These are phyloP conservation scores for Pionites leucogaster DNA, from an alignment of 2,113 vertebrate genomes.

Conservation along the genomic window DNA sequence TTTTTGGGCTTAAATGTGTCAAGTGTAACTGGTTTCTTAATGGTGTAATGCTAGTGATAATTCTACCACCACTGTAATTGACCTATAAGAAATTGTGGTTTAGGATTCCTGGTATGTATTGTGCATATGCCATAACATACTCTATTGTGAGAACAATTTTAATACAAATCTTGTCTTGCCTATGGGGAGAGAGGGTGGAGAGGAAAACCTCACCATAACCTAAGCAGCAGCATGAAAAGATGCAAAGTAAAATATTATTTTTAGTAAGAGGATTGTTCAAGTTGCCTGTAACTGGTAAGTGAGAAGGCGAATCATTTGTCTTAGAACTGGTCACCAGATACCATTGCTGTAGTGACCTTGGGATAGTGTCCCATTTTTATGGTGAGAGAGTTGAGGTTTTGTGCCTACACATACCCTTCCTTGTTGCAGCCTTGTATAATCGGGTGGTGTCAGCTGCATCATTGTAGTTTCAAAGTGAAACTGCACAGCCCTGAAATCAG, in stretches of 20 bases:
- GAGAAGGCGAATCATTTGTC: background rate
- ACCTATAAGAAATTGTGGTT: background rate
- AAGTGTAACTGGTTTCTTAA: background rate
- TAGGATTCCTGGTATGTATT: background rate
- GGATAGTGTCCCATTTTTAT: background rate
- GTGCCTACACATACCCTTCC: background rate
- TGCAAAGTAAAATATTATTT: background rate
- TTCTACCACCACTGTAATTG: background rate
- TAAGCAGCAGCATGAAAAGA: background rate
- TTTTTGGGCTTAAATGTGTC: background rate
- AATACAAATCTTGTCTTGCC: background rate
- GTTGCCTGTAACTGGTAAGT: background rate
- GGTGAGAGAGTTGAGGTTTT: background rate
- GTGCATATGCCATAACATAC: background rate
- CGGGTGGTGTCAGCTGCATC: background rate
- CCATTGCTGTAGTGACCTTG: background rate
- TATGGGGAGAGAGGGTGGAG: fast-evolving
- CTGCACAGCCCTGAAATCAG: background rate
- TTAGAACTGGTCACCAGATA: background rate
- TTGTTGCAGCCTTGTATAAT: background rate
- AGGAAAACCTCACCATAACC: background rate
- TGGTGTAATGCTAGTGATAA: background rate
- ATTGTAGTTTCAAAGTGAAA: background rate
- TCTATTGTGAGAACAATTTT: background rate
- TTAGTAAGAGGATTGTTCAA: background rate